Conservation (phyloP, 2,888 invertebrate species). For the Xestobium rufovillosum region DNA sequence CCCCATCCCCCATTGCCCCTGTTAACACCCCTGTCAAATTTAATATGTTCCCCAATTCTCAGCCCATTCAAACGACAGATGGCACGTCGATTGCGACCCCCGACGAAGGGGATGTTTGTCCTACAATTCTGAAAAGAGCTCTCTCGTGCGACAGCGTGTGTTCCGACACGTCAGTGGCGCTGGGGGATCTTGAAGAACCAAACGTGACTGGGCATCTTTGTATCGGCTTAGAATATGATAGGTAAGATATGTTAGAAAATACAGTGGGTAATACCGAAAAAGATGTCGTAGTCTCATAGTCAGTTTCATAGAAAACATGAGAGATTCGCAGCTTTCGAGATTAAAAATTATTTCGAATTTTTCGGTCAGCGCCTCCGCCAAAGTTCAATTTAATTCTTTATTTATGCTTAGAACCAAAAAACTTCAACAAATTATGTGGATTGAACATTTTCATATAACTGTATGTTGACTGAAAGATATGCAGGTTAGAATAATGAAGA, state of each 20-base stretch:
- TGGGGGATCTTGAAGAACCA: conserved; percentile 62
- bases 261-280: background rate
- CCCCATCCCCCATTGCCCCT: conserved; percentile 26
- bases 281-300: too few relatives aligned
- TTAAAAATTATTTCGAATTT: too few relatives aligned
- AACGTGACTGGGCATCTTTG: conserved; percentile 69
- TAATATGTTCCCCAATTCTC: background rate
- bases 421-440: too few relatives aligned
- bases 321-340: too few relatives aligned
- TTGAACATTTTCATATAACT: too few relatives aligned
- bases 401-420: too few relatives aligned
- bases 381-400: too few relatives aligned
- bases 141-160: conserved; percentile 75
- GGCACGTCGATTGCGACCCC: conserved; percentile 6
- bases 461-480: too few relatives aligned
- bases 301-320: too few relatives aligned
- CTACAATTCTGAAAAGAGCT: conserved; percentile 52
- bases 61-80: conserved; percentile 13
- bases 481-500: too few relatives aligned
- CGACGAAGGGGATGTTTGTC: conserved; percentile 30
- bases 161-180: conserved; percentile 67
- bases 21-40: background rate
- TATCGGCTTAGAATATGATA: conserved; percentile 70
- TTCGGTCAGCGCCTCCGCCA: too few relatives aligned
- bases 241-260: conserved; percentile 47